Conservation (phyloP, 2,797 vertebrate species). For the Enteromius argenteus region DNA sequence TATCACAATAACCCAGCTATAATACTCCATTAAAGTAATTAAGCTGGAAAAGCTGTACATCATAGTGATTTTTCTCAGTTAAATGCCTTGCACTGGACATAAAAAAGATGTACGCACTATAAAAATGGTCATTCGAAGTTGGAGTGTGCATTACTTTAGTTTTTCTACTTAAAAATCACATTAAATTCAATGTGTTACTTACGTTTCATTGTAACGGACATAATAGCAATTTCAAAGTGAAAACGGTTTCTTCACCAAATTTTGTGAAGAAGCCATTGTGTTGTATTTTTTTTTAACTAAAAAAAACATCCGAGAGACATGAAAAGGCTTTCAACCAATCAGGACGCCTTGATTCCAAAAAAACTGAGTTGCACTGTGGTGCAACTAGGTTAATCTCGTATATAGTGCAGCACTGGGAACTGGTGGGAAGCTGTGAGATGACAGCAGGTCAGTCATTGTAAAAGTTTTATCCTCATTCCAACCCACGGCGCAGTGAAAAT, state of each 20-base stretch:
- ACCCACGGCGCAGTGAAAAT: slow-evolving; percentile 21
- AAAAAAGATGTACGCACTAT: neutral
- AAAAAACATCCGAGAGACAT: neutral
- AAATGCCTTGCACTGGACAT: neutral
- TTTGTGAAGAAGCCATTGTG: neutral
- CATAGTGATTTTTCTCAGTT: neutral
- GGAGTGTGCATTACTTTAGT: neutral
- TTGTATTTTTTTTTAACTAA: neutral
- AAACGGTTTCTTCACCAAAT: neutral
- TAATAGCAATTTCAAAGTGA: neutral
- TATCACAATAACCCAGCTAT: neutral
- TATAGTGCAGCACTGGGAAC: neutral
- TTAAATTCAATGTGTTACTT: neutral
- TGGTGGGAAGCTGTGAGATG: neutral
- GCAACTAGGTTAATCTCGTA: neutral
- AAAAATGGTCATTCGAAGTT: neutral
- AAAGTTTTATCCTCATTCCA: slow-evolving; percentile 8
- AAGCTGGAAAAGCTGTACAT: neutral
- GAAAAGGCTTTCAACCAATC: neutral
- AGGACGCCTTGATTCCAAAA: neutral
- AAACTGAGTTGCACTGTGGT: neutral
- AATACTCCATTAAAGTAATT: neutral
- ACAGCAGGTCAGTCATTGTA: slow-evolving; percentile 23
- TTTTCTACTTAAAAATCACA: neutral
- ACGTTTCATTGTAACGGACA: neutral